Base-by-base conservation (phyloP, 2,113 vertebrate genomes). In the Thamnaconus septentrionalis region DNA sequence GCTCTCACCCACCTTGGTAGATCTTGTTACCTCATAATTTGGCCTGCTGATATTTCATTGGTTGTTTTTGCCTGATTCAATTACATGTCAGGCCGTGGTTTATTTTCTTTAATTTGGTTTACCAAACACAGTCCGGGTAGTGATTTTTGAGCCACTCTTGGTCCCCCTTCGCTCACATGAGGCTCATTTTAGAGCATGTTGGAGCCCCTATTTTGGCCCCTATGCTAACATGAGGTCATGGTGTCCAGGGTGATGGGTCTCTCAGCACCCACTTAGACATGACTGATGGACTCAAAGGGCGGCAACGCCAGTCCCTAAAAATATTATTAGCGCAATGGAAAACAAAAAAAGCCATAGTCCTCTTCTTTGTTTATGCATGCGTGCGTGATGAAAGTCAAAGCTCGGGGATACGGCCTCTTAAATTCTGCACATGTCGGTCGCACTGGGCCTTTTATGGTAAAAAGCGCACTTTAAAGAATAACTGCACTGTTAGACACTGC, bases 261-360 rank as follows among this genome's bases (percentile, higher is more conserved):
- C 76, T 87, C 82, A 80, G 69, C 77, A 86, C 79, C 82, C 80
- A 87, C 85, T 87, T 89, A 87, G 53, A 80, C 55, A 46, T 81
- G 76, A 89, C 78, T 75, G 80, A 90, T 81, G 80, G 86, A 81
- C 69, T 83, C 84, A 77, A 80, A 62, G 71, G 59, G 18, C 12
- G 10, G 82, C 75, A 88, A 86, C 74, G 80, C 69, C 69, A 73
- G 75, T 81, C 49, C 72, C 66, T 69, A 64, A 85, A 80, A 79
- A 82, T 50, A 73, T 76, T 31, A 31, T 31, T 76, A 65, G 69
- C 70, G 73, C 64, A 79, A 85, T 61, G 69, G 73, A 88, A 86
- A 85, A 73, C 71, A 86, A 31, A 31, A 31, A 31, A 31, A 31
- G 18, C 18, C 18, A 31, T 31, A 1, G 18, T 31, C 18, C 18